Base-by-base conservation (phyloP, 2,113 vertebrate genomes). In the Chionodraco myersi region DNA sequence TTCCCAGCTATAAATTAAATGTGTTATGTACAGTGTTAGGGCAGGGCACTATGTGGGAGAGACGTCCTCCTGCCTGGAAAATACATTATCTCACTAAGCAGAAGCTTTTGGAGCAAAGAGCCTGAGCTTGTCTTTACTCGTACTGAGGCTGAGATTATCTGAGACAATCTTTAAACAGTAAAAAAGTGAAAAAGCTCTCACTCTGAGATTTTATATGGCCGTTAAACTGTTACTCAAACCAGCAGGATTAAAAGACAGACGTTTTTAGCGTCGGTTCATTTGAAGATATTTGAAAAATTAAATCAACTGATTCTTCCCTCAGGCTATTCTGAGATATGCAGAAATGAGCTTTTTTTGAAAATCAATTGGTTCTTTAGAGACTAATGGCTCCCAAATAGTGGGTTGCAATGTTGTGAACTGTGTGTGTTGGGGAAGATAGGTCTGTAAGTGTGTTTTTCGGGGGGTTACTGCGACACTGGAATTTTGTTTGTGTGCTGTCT, bases 81-180 rank as follows among this genome's bases (percentile, higher is more conserved):
- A 89, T 10, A 84, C 82, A 92, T 90, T 75, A 80, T 79, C 54
- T 82, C 76, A 84, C 1, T 3, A 68, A 61, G 65, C 61, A 75
- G 10, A 69, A 30, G 76, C 26, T 53, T 80, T 60, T 30, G 6
- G 70, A 67, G 66, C 6, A 26, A 23, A 53, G 53, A 51, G 63
- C 18, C 21, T 11, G 23, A 44, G 26, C 45, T 75, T 75, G 48
- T 47, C 75, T 73, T 83, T 14, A 68, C 68, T 76, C 80, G 71
- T 21, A 30, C 53, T 1, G 9, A 56, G 6, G 21, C 65, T 48
- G 56, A 64, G 62, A 82, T 83, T 14, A 78, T 54, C 62, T 51
- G 52, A 51, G 57, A 56, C 2, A 1, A 15, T 65, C 59, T 62
- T 54, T 79, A 77, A 74, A 76, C 60, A 77, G 18, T 41, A 41